Evolutionary conservation across 1,140 invertebrate species (phyloP).

Genomic region (Panonychus citri): DNA sequence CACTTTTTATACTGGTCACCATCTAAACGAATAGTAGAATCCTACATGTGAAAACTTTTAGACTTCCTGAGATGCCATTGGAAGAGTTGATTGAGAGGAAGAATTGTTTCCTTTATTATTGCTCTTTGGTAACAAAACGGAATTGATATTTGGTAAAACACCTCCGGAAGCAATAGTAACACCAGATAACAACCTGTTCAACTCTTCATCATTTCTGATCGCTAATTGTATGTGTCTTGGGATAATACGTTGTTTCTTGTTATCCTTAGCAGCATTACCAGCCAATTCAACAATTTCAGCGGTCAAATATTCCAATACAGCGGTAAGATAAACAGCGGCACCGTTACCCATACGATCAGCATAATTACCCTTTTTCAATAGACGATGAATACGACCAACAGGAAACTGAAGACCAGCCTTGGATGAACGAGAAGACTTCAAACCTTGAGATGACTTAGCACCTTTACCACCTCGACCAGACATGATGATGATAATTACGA

Average conservation of each 20-base stretch:
- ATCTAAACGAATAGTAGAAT: no score
- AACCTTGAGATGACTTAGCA: conserved; percentile 20
- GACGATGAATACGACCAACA: conserved; percentile 39
- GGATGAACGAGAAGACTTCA: conserved; percentile 31
- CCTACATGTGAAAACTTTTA: no score
- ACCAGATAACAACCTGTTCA: conserved; percentile 47
- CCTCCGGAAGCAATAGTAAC: conserved; percentile 63
- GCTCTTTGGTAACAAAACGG: conserved; percentile 32
- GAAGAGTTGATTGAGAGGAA: no score
- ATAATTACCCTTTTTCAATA: conserved; percentile 36
- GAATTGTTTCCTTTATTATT: no score
- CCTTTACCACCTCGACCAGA: conserved; percentile 28
- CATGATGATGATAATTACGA: conserved; percentile 17
- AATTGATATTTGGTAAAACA: conserved; percentile 52
- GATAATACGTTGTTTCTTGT: conserved; percentile 40
- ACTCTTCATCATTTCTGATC: conserved; percentile 61
- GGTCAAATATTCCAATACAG: conserved; percentile 30
- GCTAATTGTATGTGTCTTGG: conserved; percentile 59
- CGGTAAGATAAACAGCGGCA: conserved; percentile 32
- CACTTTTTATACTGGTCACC: no score
- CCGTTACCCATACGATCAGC: conserved; percentile 29
- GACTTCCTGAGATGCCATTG: no score
- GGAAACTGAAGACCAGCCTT: conserved; percentile 43
- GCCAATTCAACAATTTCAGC: conserved; percentile 37
- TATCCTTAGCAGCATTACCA: conserved; percentile 45